A percentile compares a stretch with the other conserved stretches of the same genome.
These are phyloP conservation scores for Antechinus stuartii DNA, from an alignment of 2,113 vertebrate genomes.

Conservation along the genomic window DNA sequence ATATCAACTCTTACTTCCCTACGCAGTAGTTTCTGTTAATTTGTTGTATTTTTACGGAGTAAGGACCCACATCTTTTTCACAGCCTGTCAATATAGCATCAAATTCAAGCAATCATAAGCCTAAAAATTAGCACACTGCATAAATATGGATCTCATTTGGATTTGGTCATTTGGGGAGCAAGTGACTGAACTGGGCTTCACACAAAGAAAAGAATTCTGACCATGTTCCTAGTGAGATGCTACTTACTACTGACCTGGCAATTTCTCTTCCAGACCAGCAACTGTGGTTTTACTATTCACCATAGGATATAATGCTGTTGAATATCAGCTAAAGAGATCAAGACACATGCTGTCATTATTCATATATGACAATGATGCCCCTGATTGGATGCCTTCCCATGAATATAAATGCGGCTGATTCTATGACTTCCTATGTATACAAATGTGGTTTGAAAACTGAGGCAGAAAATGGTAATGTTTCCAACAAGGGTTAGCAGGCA, in stretches of 20 bases:
- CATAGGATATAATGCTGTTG: constrained; percentile 37
- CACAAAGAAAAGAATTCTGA: constrained; percentile 32
- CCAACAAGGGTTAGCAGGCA: background rate
- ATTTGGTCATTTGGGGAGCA: constrained; percentile 66
- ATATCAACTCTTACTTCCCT: constrained; percentile 70
- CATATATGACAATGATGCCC: constrained; percentile 45
- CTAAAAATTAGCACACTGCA: constrained; percentile 60
- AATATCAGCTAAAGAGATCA: constrained; percentile 35
- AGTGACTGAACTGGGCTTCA: constrained; percentile 38
- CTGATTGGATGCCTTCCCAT: constrained; percentile 16
- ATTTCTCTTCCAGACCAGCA: constrained; percentile 59
- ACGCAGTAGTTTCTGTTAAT: constrained; percentile 65
- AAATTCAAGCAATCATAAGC: constrained; percentile 66
- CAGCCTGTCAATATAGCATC: constrained; percentile 52
- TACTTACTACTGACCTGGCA: constrained; percentile 43
- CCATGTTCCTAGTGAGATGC: background rate
- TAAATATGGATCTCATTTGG: constrained; percentile 77
- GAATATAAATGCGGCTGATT: constrained; percentile 32
- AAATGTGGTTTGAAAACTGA: constrained; percentile 24
- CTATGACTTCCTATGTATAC: constrained; percentile 17
- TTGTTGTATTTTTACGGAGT: constrained; percentile 74
- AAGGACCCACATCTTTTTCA: constrained; percentile 68
- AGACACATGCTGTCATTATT: constrained; percentile 24
- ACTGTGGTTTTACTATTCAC: constrained; percentile 55
- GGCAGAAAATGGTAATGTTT: background rate